Evolutionary conservation across 2,113 vertebrate species (phyloP).

Genomic region (Dendrocopos noguchii): DNA sequence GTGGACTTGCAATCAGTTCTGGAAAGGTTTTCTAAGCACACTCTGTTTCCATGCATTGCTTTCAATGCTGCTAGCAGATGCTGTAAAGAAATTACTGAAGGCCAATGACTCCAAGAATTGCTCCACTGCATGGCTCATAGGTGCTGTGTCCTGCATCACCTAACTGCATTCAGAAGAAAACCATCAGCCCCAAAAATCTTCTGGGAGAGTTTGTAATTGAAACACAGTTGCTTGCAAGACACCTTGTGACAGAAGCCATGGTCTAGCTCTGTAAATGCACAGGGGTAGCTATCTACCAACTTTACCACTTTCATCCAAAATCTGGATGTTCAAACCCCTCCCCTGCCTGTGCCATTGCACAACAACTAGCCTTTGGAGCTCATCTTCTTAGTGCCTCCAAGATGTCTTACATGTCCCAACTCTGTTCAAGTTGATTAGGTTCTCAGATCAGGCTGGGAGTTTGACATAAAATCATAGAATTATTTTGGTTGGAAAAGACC

Average conservation of each 20-base stretch:
- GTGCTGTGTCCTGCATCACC: rapidly evolving
- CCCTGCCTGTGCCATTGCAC: neutral
- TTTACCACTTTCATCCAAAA: neutral
- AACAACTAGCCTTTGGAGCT: neutral
- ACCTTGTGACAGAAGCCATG: rapidly evolving
- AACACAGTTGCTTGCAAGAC: neutral
- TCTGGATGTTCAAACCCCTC: rapidly evolving
- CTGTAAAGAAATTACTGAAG: neutral
- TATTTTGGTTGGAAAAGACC: too few species aligned
- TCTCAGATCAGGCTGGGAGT: neutral
- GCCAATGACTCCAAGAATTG: neutral
- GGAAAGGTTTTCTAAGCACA: neutral
- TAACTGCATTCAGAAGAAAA: neutral
- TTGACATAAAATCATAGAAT: too few species aligned
- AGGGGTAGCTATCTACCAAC: neutral
- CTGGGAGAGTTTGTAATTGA: neutral
- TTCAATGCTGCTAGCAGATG: neutral
- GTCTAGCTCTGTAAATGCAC: neutral
- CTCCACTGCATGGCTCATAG: neutral
- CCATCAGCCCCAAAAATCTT: neutral
- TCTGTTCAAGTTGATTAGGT: neutral
- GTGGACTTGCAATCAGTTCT: neutral
- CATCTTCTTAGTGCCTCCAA: neutral
- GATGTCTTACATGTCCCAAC: neutral
- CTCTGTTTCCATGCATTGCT: neutral